These are phyloP conservation scores for Pseudococcus jackbeardsleyi DNA, from an alignment of 2,888 invertebrate genomes.

Conservation along the genomic window DNA sequence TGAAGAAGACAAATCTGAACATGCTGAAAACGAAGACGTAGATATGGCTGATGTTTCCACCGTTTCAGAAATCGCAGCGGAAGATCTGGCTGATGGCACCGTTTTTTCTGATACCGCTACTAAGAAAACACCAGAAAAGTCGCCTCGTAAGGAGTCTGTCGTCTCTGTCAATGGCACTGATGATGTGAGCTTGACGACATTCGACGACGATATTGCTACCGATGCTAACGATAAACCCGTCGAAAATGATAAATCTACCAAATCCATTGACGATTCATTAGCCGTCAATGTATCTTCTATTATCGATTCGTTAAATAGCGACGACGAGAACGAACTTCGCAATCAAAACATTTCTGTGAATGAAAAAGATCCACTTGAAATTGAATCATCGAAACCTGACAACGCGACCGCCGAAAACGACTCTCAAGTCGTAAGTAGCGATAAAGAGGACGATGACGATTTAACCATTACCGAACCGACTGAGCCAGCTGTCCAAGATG, in stretches of 20 bases:
- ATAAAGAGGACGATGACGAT: not conserved
- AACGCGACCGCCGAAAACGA: not conserved
- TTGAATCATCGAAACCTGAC: not conserved
- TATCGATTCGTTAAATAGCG: slow-evolving; percentile 11
- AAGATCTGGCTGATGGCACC: not conserved
- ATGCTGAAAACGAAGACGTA: not conserved
- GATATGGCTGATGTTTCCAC: not conserved
- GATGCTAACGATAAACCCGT: not conserved
- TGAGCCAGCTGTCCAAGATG: not conserved
- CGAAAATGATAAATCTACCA: not conserved
- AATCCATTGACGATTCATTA: slow-evolving; percentile 10
- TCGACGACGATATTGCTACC: not conserved
- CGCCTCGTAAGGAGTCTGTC: not conserved
- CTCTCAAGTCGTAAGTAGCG: not conserved
- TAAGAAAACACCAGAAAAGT: not conserved
- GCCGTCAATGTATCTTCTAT: slow-evolving; percentile 3
- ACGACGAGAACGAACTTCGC: not conserved
- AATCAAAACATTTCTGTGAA: not conserved
- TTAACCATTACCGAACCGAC: not conserved
- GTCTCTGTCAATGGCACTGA: not conserved
- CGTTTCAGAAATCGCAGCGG: not conserved
- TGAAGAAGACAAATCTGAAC: not conserved
- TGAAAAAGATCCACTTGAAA: not conserved
- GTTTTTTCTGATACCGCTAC: not conserved
- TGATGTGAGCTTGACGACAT: not conserved